Evolutionary conservation across 2,888 invertebrate genomes (phyloP), one percentile per base, ranked within the genome.

Genomic region (Catocala fraxini): DNA sequence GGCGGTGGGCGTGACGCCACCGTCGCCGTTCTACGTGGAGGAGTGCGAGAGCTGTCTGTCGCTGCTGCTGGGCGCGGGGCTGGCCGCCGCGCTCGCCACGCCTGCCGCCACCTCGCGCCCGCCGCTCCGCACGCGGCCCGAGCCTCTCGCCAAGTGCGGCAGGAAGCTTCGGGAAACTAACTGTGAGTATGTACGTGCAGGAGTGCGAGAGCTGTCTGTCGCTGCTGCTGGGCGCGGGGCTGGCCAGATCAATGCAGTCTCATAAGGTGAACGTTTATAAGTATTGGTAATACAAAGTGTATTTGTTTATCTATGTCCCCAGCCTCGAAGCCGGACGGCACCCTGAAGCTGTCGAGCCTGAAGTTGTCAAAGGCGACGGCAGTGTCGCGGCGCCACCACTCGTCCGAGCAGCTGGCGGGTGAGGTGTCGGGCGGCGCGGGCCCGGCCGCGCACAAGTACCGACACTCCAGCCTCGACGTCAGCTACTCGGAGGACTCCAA

Each of bases 11-110:
- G 90, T 95, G 51, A 95, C 95, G 42, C 96, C 96, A 0, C 97
- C 98, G 0, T 97, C 97, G 64, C 96, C 97, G 0, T 97, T 98
- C 88, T 98, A 98, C 79, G 97, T 98, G 0, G 98, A 98, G 89
- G 98, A 98, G 88, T 98, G 97, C 55, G 97, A 97, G 86, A 97
- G 97, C 68, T 98, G 98, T 1, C 87, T 98, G 4, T 96, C 97
- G 54, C 95, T 97, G 71, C 92, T 98, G 0, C 96, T 96, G 76
- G 97, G 97, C 71, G 96, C 97, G 11, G 97, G 97, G 4, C 94
- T 98, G 15, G 95, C 97, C 65, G 96, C 96, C 71, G 91, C 97
- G 55, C 95, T 97, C 9, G 95, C 95, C 46, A 95, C 96, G 9
- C 94, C 97, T 65, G 85, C 94, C 0, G 95, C 96, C 0, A 97